phyloP scores from a whole-genome alignment of 2,113 vertebrate genomes.

The Platichthys stellatus region DNA sequence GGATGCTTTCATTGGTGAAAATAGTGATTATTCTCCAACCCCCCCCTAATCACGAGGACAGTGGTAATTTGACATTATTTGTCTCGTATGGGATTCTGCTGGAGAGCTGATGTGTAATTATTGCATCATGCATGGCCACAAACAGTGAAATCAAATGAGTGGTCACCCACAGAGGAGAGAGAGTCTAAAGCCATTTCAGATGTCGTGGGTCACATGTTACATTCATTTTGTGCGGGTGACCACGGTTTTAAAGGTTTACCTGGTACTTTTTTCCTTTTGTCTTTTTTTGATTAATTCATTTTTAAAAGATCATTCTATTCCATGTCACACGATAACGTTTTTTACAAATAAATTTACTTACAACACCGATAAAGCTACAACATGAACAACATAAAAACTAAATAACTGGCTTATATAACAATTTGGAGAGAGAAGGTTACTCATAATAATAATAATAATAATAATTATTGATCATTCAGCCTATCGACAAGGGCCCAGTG shows the following conservation, averaged over 20 bases:
- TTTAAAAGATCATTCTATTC: constrained; percentile 61
- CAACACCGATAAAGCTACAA: constrained; percentile 71
- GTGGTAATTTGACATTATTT: constrained; percentile 32
- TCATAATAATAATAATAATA: neutral
- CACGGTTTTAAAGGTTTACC: constrained; percentile 73
- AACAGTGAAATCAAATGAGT: constrained; percentile 55
- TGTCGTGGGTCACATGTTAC: constrained; percentile 73
- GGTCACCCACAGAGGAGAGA: constrained; percentile 61
- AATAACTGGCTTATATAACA: constrained; percentile 49
- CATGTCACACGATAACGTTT: constrained; percentile 62
- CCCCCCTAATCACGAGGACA: constrained; percentile 24
- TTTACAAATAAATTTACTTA: constrained; percentile 61
- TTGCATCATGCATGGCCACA: constrained; percentile 74
- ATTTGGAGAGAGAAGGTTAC: constrained; percentile 50
- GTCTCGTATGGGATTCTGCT: constrained; percentile 47
- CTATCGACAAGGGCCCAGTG: constrained; percentile 29
- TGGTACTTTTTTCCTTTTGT: constrained; percentile 60
- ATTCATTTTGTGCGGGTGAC: constrained; percentile 81
- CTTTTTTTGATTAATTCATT: constrained; percentile 57
- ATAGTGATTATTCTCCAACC: constrained; percentile 36
- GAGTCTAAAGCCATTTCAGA: constrained; percentile 72
- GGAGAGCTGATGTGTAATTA: constrained; percentile 67
- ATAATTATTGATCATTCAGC: constrained; percentile 37
- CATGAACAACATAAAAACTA: constrained; percentile 50
- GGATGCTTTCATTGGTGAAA: constrained; percentile 51